Percentiles rank a stretch among this genome's conserved stretches.
Evolutionary conservation across 2,113 vertebrate genomes (phyloP).

Genomic region (Crotophaga sulcirostris): DNA sequence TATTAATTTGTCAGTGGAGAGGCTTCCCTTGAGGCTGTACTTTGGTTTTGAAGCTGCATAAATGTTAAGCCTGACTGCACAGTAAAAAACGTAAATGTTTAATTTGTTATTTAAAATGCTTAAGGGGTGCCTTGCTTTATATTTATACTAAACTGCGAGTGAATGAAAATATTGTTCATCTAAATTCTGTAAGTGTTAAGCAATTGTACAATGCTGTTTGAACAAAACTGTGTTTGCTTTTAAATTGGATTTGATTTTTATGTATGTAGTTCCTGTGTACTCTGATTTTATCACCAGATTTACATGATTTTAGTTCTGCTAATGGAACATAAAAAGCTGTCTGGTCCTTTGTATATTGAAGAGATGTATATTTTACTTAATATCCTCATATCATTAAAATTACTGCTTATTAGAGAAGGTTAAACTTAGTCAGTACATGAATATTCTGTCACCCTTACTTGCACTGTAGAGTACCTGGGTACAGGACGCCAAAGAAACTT

Average conservation of each 20-base stretch:
- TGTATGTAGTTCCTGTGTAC: slow-evolving; percentile 38
- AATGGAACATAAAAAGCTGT: not conserved
- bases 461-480: not conserved
- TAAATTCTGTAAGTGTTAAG: slow-evolving; percentile 72
- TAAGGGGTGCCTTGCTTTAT: slow-evolving; percentile 83
- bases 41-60: slow-evolving; percentile 84
- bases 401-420: not conserved
- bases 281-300: slow-evolving; percentile 58
- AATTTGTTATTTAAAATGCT: slow-evolving; percentile 85
- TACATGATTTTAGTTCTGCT: slow-evolving; percentile 34
- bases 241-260: slow-evolving; percentile 75
- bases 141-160: slow-evolving; percentile 80
- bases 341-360: not conserved
- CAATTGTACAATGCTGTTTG: slow-evolving; percentile 35
- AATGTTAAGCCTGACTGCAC: slow-evolving; percentile 85
- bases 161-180: slow-evolving; percentile 79
- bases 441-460: not conserved
- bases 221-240: slow-evolving; percentile 54
- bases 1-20: slow-evolving; percentile 90
- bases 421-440: not conserved
- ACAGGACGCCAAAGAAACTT: not conserved
- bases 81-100: slow-evolving; percentile 88
- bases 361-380: slow-evolving; percentile 21
- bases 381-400: not conserved
- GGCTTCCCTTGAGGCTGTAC: slow-evolving; percentile 83